phyloP scores from a whole-genome alignment of 2,113 vertebrate genomes.

The Sinocyclocheilus anshuiensis region DNA sequence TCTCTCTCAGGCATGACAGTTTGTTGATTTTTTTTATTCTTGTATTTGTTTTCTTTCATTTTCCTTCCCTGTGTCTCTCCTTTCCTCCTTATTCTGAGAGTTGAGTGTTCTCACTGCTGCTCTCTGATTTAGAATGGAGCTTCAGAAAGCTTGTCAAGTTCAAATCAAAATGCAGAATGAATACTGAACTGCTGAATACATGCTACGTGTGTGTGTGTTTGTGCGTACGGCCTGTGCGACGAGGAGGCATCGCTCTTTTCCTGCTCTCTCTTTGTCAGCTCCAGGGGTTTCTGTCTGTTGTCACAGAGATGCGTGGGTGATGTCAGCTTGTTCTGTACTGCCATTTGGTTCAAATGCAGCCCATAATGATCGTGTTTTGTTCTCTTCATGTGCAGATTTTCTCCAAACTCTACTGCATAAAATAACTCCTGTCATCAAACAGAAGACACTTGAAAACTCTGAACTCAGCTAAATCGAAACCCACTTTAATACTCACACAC shows the following conservation, averaged over 20 bases:
- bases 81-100: conserved; percentile 70
- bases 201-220: conserved; percentile 31
- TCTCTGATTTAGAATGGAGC: conserved; percentile 73
- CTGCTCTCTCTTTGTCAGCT: conserved; percentile 77
- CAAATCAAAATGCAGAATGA: conserved; percentile 74
- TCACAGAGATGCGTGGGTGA: conserved; percentile 75
- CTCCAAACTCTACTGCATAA: conserved; percentile 34
- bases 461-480: background rate
- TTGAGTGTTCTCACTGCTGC: conserved; percentile 70
- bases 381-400: conserved; percentile 64
- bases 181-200: conserved; percentile 74
- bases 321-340: conserved; percentile 76
- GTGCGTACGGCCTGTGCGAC: conserved; percentile 56
- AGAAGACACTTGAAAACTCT: conserved; percentile 42
- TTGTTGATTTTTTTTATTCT: conserved; percentile 77
- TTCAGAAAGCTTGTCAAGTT: conserved; percentile 79
- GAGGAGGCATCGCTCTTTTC: conserved; percentile 68
- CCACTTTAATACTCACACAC: conserved; percentile 19
- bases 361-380: conserved; percentile 81
- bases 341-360: conserved; percentile 79
- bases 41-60: conserved; percentile 72
- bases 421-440: conserved; percentile 33
- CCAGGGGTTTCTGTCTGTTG: conserved; percentile 77
- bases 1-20: conserved; percentile 60
- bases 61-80: conserved; percentile 63